These are phyloP conservation scores for Diarsia mendica DNA, from an alignment of 2,888 invertebrate species.

Conservation along the genomic window DNA sequence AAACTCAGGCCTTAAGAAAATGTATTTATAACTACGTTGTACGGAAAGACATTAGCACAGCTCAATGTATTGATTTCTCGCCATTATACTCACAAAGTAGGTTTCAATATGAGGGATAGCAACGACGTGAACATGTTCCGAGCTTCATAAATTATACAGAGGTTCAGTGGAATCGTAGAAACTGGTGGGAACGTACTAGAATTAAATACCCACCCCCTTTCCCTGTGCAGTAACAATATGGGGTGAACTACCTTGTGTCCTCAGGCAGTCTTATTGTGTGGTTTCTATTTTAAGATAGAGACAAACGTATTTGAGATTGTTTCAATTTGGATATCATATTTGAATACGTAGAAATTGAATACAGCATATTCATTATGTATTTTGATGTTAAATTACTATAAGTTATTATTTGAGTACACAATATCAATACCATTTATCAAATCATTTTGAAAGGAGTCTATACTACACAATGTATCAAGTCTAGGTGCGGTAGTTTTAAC, in stretches of 20 bases:
- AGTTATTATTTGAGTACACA: not conserved
- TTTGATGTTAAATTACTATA: not conserved
- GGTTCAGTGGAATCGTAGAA: conserved; percentile 41
- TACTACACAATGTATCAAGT: conserved; percentile 11
- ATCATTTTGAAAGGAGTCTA: conserved; percentile 31
- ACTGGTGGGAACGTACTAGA: conserved; percentile 34
- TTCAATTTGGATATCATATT: conserved; percentile 5
- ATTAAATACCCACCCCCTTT: conserved; percentile 22
- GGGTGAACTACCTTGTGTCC: conserved; percentile 36
- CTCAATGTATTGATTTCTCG: conserved; percentile 49
- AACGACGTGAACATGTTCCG: conserved; percentile 43
- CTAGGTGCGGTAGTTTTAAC: conserved; percentile 43
- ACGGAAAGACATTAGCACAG: conserved; percentile 38
- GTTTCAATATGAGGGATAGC: conserved; percentile 45
- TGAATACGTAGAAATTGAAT: conserved; percentile 6
- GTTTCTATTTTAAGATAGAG: conserved; percentile 12
- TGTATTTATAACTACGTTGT: conserved; percentile 46
- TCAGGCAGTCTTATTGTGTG: conserved; percentile 21
- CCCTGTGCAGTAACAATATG: conserved; percentile 21
- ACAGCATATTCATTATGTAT: not conserved
- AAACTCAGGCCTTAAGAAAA: conserved; percentile 26
- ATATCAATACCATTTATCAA: conserved; percentile 3
- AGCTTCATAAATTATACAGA: conserved; percentile 59
- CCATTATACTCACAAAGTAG: conserved; percentile 52
- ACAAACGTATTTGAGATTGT: conserved; percentile 29